phyloP scores from a whole-genome alignment of 2,888 invertebrate genomes.

The Panorpa germanica region DNA sequence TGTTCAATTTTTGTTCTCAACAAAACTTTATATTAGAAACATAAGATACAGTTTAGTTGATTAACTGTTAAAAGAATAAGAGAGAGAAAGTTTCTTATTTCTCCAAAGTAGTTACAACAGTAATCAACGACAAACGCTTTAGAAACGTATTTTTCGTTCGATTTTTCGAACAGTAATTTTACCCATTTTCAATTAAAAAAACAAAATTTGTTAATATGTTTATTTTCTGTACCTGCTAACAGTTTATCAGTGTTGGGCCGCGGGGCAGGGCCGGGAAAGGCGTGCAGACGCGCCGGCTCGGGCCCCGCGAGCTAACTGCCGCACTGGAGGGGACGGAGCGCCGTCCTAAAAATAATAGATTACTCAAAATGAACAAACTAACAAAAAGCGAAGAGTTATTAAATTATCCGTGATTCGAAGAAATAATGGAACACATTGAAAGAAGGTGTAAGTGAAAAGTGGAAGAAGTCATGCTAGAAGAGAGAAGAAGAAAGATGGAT shows the following conservation, averaged over 20 bases:
- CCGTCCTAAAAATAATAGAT: slow-evolving; percentile 22
- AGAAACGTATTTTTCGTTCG: slow-evolving; percentile 8
- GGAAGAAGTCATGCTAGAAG: too few relatives aligned
- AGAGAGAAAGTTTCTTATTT: slow-evolving; percentile 10
- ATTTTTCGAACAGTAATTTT: not conserved
- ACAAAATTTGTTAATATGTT: slow-evolving; percentile 12
- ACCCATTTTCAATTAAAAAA: slow-evolving; percentile 3
- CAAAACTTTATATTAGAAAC: too few relatives aligned
- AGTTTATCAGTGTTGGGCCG: slow-evolving; percentile 34
- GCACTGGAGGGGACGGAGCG: slow-evolving; percentile 32
- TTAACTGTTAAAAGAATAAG: slow-evolving; percentile 20
- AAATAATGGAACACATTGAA: not conserved
- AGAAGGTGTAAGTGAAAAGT: not conserved
- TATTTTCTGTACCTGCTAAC: slow-evolving; percentile 30
- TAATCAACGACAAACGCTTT: too few relatives aligned
- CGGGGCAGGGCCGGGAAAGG: slow-evolving; percentile 26
- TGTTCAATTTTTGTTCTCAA: too few relatives aligned
- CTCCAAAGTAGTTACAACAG: too few relatives aligned
- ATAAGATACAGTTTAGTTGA: slow-evolving; percentile 19
- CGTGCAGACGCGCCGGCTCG: slow-evolving; percentile 29
- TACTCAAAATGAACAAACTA: not conserved
- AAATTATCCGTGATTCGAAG: not conserved
- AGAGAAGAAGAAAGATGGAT: too few relatives aligned
- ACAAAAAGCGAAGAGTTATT: slow-evolving; percentile 1
- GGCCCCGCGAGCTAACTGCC: slow-evolving; percentile 28